phyloP scores from a whole-genome alignment of 2,113 vertebrate genomes.

The Podarcis muralis region DNA sequence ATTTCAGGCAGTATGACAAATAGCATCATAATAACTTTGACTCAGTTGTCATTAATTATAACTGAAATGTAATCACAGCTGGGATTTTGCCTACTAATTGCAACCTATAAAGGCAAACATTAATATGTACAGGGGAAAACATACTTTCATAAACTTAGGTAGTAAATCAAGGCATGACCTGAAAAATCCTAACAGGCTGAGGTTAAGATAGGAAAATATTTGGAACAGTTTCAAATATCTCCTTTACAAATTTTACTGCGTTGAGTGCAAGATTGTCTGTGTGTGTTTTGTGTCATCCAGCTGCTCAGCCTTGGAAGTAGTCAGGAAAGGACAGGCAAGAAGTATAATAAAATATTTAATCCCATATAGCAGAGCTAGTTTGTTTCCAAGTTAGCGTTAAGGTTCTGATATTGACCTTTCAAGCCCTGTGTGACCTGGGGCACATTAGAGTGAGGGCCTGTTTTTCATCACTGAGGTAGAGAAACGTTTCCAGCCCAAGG shows the following conservation, averaged over 20 bases:
- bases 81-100: neutral
- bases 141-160: neutral
- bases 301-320: neutral
- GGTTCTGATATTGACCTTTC: no score
- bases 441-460: neutral
- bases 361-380: neutral
- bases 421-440: neutral
- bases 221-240: neutral
- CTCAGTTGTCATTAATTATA: constrained; percentile 9
- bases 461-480: no score
- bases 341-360: neutral
- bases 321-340: no score
- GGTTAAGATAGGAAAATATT: neutral
- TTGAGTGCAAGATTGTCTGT: neutral
- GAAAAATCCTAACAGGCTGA: neutral
- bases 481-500: no score
- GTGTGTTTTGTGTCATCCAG: neutral
- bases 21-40: neutral
- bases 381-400: neutral
- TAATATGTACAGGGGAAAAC: constrained; percentile 1
- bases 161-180: neutral
- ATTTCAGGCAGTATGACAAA: constrained; percentile 4
- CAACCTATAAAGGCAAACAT: neutral
- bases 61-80: neutral
- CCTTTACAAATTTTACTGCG: neutral